These are phyloP conservation scores for Physeter macrocephalus DNA, from an alignment of 2,113 vertebrate genomes.

Conservation along the genomic window DNA sequence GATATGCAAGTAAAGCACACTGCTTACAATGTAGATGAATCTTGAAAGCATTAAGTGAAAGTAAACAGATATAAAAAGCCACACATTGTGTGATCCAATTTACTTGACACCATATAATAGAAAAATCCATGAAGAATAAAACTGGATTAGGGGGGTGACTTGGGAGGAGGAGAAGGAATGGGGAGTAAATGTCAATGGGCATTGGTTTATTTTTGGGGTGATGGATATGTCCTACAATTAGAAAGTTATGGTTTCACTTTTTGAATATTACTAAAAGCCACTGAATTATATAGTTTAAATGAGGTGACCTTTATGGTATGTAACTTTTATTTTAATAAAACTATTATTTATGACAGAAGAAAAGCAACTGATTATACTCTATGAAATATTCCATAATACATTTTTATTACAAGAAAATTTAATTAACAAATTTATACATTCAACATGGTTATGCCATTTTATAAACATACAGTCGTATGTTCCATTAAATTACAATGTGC, in stretches of 20 bases:
- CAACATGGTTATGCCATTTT: not conserved
- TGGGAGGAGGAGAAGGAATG: no score
- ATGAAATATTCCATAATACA: not conserved
- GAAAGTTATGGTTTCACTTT: not conserved
- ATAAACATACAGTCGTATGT: not conserved
- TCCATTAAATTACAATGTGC: not conserved
- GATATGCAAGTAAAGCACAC: not conserved
- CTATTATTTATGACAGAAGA: not conserved
- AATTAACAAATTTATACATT: not conserved
- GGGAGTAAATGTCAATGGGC: not conserved
- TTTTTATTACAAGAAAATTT: not conserved
- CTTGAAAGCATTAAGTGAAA: not conserved
- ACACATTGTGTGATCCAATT: not conserved
- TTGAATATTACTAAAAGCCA: not conserved
- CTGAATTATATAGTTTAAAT: not conserved
- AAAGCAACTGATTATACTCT: not conserved
- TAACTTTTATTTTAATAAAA: not conserved
- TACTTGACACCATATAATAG: not conserved
- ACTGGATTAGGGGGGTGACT: not conserved
- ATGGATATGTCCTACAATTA: not conserved
- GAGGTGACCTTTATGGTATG: not conserved
- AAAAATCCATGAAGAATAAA: not conserved
- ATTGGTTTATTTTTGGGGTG: not conserved
- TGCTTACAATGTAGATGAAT: not conserved
- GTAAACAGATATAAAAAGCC: not conserved